phyloP scores from a whole-genome alignment of 2,888 invertebrate genomes.

The Cybosia mesomella region DNA sequence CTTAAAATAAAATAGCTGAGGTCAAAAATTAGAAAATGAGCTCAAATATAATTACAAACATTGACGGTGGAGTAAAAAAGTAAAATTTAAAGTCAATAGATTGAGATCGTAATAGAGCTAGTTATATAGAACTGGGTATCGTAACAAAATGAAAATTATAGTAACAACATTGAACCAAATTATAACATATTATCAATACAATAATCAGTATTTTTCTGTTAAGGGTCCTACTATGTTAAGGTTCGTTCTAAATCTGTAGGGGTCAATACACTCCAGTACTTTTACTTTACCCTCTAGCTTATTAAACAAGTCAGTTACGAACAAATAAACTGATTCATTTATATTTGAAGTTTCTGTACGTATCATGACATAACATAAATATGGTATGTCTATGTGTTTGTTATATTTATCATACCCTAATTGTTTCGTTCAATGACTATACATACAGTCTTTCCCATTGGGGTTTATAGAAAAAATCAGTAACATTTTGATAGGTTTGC shows the following conservation, averaged over 20 bases:
- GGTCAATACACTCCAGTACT: slow-evolving; percentile 1
- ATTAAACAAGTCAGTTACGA: not conserved
- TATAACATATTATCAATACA: not conserved
- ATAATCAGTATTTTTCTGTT: not conserved
- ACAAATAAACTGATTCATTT: not conserved
- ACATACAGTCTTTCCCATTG: not conserved
- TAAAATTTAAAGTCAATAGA: too few relatives aligned
- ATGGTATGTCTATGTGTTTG: not conserved
- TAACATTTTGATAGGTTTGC: not conserved
- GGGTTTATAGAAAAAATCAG: not conserved
- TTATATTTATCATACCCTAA: not conserved
- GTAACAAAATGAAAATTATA: not conserved
- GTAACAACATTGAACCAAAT: not conserved
- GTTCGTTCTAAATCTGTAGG: not conserved
- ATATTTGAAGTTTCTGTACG: not conserved
- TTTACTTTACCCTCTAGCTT: not conserved
- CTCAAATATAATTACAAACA: too few relatives aligned
- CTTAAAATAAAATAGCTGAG: too few relatives aligned
- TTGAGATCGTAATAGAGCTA: too few relatives aligned
- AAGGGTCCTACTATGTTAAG: not conserved
- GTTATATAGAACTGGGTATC: too few relatives aligned
- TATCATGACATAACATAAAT: not conserved
- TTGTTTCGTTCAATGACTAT: not conserved
- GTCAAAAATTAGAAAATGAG: too few relatives aligned
- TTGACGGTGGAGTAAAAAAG: too few relatives aligned